Percentiles rank a stretch among this genome's conserved stretches.
Evolutionary conservation across 2,113 vertebrate genomes (phyloP).

Genomic region (Hippocampus zosterae): DNA sequence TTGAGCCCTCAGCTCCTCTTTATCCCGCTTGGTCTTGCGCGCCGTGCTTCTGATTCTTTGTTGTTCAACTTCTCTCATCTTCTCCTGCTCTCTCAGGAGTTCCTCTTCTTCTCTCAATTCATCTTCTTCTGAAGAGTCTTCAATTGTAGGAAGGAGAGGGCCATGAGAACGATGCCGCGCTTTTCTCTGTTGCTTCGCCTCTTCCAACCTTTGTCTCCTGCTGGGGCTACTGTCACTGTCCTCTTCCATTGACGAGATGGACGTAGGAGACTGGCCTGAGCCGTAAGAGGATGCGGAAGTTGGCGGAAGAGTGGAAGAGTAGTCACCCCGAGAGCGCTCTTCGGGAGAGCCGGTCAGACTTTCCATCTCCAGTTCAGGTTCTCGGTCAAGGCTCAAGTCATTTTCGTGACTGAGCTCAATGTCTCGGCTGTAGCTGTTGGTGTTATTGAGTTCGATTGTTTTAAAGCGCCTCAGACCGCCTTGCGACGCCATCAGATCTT

Average conservation of each 20-base stretch:
- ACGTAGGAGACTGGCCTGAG: constrained; percentile 92
- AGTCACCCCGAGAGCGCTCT: constrained; percentile 90
- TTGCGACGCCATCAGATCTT: constrained; percentile 80
- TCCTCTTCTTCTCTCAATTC: constrained; percentile 96
- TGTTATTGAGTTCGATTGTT: constrained; percentile 96
- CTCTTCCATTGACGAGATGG: constrained; percentile 94
- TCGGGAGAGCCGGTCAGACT: constrained; percentile 94
- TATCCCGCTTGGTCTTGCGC: constrained; percentile 92
- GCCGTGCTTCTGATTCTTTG: constrained; percentile 93
- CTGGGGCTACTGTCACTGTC: constrained; percentile 98
- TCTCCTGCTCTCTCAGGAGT: constrained; percentile 93
- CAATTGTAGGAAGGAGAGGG: constrained; percentile 93
- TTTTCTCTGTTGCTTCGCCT: constrained; percentile 96
- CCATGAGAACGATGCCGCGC: constrained; percentile 93
- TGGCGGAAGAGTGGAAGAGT: constrained; percentile 91
- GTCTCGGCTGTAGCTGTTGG: constrained; percentile 82
- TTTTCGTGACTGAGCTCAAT: constrained; percentile 82
- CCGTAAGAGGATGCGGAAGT: constrained; percentile 89
- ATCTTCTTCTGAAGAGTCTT: constrained; percentile 96
- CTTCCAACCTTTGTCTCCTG: constrained; percentile 88
- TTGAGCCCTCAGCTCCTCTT: constrained; percentile 94
- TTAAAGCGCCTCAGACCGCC: constrained; percentile 93
- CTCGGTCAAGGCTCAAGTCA: constrained; percentile 83
- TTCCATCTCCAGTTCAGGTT: constrained; percentile 98
- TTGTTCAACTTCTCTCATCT: constrained; percentile 97